A percentile compares a stretch with the other conserved stretches of the same genome.
Conservation (phyloP, 2,113 vertebrate genomes). For the Taxidea taxus region DNA sequence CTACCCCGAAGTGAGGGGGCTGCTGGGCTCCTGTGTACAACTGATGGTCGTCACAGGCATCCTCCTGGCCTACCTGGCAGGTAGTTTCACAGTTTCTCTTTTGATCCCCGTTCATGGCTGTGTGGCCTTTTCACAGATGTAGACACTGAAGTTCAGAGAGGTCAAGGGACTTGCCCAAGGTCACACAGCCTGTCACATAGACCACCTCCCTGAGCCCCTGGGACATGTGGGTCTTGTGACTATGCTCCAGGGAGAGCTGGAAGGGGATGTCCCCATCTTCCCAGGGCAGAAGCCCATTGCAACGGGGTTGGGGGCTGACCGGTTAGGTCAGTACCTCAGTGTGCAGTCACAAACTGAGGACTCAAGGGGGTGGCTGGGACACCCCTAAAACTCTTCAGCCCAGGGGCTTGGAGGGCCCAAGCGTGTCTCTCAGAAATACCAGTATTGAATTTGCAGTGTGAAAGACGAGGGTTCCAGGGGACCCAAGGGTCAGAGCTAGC, state of each 20-base stretch:
- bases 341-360: background rate
- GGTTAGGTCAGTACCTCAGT: background rate
- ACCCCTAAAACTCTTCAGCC: background rate
- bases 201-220: background rate
- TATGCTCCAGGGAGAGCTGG: background rate
- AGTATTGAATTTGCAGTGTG: background rate
- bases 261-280: background rate
- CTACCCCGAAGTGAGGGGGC: slow-evolving; percentile 90
- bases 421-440: background rate
- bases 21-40: slow-evolving; percentile 93
- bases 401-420: background rate
- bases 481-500: background rate
- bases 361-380: background rate
- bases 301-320: background rate
- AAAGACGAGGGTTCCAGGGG: background rate
- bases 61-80: slow-evolving; percentile 92
- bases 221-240: background rate
- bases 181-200: background rate
- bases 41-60: slow-evolving; percentile 96
- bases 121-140: background rate
- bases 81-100: slow-evolving; percentile 75
- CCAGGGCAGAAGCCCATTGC: background rate
- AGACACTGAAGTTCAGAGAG: background rate
- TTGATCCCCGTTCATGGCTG: background rate
- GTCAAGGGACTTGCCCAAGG: background rate